A percentile compares a stretch with the other conserved stretches of the same genome.
phyloP scores from a whole-genome alignment of 2,888 invertebrate species.

The Hyposoter didymator region DNA sequence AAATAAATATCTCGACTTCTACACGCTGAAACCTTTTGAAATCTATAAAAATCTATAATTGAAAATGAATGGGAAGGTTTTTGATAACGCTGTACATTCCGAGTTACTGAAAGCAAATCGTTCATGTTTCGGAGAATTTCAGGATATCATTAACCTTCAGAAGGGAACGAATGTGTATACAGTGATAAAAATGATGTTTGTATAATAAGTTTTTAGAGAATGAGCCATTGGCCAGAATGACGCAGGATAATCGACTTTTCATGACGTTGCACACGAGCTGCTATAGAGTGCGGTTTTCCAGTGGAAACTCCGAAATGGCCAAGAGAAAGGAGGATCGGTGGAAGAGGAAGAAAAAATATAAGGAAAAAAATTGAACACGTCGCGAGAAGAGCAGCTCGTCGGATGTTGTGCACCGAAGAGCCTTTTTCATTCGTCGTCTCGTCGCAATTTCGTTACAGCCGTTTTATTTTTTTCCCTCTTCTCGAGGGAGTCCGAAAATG shows the following conservation, averaged over 20 bases:
- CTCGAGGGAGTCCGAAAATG: neutral
- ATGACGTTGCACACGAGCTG: constrained; percentile 1
- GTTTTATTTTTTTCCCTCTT: constrained; percentile 11
- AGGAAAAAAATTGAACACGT: neutral
- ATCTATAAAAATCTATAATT: too few relatives aligned
- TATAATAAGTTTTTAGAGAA: neutral
- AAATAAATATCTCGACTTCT: too few relatives aligned
- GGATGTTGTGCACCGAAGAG: constrained; percentile 4
- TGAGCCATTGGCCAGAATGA: neutral
- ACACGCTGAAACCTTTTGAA: too few relatives aligned
- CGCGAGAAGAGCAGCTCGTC: neutral
- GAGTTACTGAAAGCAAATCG: neutral
- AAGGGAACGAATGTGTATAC: neutral
- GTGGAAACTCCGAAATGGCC: constrained; percentile 15
- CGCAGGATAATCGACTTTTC: neutral
- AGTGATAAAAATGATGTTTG: neutral
- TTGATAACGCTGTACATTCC: neutral
- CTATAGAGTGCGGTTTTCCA: neutral
- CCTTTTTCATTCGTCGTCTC: constrained; percentile 36
- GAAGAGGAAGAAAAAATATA: neutral
- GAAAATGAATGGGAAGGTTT: too few relatives aligned
- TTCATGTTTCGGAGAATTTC: neutral
- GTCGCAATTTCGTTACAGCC: constrained; percentile 16
- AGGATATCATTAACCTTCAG: neutral
- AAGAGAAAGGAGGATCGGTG: neutral